Percentiles rank a stretch among this genome's conserved stretches.
These are phyloP conservation scores for Hippolais icterina DNA, from an alignment of 2,113 vertebrate genomes.

Conservation along the genomic window DNA sequence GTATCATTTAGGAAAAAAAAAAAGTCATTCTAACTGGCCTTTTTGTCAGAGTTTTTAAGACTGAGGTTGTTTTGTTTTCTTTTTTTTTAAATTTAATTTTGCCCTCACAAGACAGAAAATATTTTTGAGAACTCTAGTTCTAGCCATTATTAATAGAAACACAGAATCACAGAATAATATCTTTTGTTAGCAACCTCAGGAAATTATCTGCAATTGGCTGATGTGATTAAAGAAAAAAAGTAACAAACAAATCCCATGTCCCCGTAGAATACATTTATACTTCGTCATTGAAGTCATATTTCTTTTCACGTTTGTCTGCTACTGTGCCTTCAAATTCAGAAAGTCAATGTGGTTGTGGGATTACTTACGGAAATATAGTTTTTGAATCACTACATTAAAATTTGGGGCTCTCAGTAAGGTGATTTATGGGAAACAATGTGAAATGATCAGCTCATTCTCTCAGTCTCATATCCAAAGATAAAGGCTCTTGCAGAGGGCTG, in stretches of 20 bases:
- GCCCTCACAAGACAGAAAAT: neutral
- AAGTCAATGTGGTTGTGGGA: neutral
- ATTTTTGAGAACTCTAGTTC: neutral
- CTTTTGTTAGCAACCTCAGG: neutral
- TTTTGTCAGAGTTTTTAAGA: neutral
- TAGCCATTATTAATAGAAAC: neutral
- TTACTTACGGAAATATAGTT: neutral
- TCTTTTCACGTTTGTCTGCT: neutral
- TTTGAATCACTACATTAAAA: neutral
- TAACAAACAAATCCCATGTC: rapidly evolving
- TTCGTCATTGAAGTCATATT: neutral
- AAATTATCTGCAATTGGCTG: neutral
- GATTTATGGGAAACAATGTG: neutral
- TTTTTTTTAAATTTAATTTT: neutral
- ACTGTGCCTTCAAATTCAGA: neutral
- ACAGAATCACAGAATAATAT: neutral
- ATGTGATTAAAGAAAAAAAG: neutral
- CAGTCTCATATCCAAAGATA: neutral
- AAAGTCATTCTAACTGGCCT: neutral
- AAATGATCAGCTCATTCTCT: neutral
- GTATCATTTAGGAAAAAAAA: neutral
- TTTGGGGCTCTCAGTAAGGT: neutral
- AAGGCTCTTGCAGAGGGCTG: neutral
- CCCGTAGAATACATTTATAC: neutral
- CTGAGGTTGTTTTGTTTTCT: neutral